These are phyloP conservation scores for Bombus superbus DNA, from an alignment of 1,140 invertebrate genomes.

Conservation along the genomic window DNA sequence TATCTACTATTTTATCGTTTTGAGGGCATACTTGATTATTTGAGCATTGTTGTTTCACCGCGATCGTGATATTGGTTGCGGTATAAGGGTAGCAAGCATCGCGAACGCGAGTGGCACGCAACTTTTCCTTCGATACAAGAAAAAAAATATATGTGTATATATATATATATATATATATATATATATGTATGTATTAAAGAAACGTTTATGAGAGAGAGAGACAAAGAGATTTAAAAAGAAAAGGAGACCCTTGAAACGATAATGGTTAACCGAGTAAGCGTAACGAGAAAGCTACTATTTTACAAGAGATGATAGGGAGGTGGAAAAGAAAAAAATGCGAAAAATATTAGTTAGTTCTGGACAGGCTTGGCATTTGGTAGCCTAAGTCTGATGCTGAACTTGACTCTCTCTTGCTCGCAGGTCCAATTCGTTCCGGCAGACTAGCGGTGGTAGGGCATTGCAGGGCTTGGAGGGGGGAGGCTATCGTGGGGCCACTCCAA, in stretches of 20 bases:
- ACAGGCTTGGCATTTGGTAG: slow-evolving; percentile 76
- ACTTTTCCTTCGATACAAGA: neutral
- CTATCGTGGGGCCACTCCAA: slow-evolving; percentile 84
- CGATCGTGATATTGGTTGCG: neutral
- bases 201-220: neutral
- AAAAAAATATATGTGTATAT: no score
- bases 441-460: slow-evolving; percentile 84
- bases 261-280: neutral
- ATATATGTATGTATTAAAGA: neutral
- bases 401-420: slow-evolving; percentile 90
- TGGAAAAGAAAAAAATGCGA: neutral
- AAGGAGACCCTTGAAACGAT: neutral
- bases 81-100: neutral
- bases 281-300: neutral
- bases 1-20: slow-evolving; percentile 13
- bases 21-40: slow-evolving; percentile 6
- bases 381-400: slow-evolving; percentile 83
- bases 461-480: slow-evolving; percentile 83
- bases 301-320: neutral
- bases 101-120: neutral
- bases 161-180: no score
- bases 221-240: neutral
- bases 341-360: slow-evolving; percentile 61
- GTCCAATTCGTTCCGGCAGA: slow-evolving; percentile 92
- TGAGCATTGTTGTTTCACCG: no score